Evolutionary conservation across 2,888 invertebrate genomes (phyloP), one percentile per base, ranked within the genome.

Genomic region (Mesorhabditis spiculigera): DNA sequence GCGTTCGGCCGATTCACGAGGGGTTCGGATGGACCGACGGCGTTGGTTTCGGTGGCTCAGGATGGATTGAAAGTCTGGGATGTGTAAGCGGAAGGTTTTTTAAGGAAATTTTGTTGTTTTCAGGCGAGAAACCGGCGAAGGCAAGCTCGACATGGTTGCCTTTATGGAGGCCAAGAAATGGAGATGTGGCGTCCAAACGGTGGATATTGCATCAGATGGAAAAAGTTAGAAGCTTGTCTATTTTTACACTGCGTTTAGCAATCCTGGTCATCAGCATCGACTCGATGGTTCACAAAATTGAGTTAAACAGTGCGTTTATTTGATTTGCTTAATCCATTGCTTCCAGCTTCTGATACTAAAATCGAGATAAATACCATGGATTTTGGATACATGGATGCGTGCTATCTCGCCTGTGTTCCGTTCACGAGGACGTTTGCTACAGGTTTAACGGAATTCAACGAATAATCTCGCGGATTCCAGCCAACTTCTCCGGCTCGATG

Each of bases 371-470:
- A 50, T n/a, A n/a, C n/a, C n/a, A n/a, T n/a, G n/a, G 75, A 75
- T 61, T 69, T 74, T 62, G 78, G 71, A n/a, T 77, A 76, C 65
- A 71, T 78, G 69, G 78, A 79, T 45, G 67, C 71, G 6, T 69
- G 72, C 61, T 69, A 73, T 66, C 44, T 71, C 28, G 28, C 28
- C 28, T 28, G 28, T 28, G 28, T 28, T 28, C 28, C 28, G 28
- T 28, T 28, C 28, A 28, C 28, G 28, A 28, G 28, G 28, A 28
- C 41, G 8, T 77, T 67, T 72, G 13, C 73, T 8, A 76, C 75
- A 5, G 50, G 74, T 72, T 58, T 67, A 43, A 43, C 43, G 10
- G 13, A 43, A 58, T 16, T 65, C 4, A 28, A 28, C 28, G 28
- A 28, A 28, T 28, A 28, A 28, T 28, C 28, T 28, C 28, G 28